Evolutionary conservation across 2,113 vertebrate species (phyloP), one percentile per base, ranked within the genome.

Genomic region (Catharus minimus): DNA sequence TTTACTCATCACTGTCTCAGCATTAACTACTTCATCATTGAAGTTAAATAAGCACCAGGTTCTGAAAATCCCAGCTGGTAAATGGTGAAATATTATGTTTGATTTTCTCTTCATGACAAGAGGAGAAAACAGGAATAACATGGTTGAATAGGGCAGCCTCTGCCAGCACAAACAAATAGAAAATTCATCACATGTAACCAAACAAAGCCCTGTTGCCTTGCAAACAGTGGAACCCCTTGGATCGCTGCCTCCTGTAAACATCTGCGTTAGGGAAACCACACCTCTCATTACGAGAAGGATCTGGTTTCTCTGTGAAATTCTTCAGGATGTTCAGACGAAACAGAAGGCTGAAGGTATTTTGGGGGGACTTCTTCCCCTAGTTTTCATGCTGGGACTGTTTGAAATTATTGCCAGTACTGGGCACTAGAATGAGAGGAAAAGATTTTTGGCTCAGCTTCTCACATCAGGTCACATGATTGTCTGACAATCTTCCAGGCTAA

Each of bases 181-280:
- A 66, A 72, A 66, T 78, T n/a, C 39, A 39, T 41, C 0, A 0
- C 41, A 27, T 6, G 5, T 36, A 85, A 72, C 15, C 23, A 67
- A 81, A 80, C 20, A 91, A 86, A 91, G 46, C 28, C 30, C 39
- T 52, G 19, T n/a, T 84, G 74, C 57, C 49, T 72, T 76, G 53
- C 27, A 60, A 66, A 74, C n/a, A 75, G n/a, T 56, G 73, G 39
- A 87, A 83, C 16, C 27, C 50, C 36, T 91, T 85, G 62, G 62
- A 61, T 79, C 0, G 0, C 21, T 6, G 14, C 41, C 53, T 58
- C 32, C 52, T 65, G 44, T 64, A 80, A 4, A 28, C 7, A 78
- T 57, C 43, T 84, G 39, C 24, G 7, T 55, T 36, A 75, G n/a
- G 57, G 58, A 92, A 85, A 82, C 39, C 58, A 68, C 79, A 64